Conservation (phyloP, 2,113 vertebrate genomes). For the Prinia subflava region DNA sequence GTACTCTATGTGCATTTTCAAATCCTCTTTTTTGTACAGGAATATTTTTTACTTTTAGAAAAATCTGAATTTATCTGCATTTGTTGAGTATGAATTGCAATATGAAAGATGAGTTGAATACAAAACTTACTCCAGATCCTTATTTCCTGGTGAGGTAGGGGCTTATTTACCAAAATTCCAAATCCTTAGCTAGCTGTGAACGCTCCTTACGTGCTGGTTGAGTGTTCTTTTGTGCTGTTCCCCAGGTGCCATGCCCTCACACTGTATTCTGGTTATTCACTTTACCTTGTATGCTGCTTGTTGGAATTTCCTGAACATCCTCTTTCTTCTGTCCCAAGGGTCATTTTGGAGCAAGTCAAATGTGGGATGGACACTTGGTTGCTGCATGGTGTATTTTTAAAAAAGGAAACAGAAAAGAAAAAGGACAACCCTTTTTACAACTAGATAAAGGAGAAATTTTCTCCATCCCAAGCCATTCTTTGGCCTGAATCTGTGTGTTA, state of each 20-base stretch:
- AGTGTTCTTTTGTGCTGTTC: not conserved
- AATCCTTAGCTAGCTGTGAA: not conserved
- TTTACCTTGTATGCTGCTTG: conserved; percentile 87
- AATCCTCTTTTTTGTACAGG: not conserved
- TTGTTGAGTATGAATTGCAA: not conserved
- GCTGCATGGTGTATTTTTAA: not conserved
- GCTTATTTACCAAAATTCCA: not conserved
- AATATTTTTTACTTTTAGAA: not conserved
- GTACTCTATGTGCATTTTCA: not conserved
- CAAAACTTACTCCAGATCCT: not conserved
- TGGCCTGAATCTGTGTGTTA: not conserved
- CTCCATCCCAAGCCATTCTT: not conserved
- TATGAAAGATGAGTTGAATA: not conserved
- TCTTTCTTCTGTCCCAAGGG: conserved; percentile 72
- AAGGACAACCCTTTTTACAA: not conserved
- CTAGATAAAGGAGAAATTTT: not conserved
- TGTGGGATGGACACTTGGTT: conserved; percentile 60
- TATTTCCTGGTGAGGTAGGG: not conserved
- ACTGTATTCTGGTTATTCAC: not conserved
- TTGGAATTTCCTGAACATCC: conserved; percentile 79
- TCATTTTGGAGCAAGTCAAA: conserved; percentile 77
- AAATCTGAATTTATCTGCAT: not conserved
- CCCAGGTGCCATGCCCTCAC: not conserved
- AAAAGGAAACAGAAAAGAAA: not conserved
- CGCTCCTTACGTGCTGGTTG: rapidly evolving